Conservation (phyloP, 2,888 invertebrate genomes). For the Sarcophaga rosellei region DNA sequence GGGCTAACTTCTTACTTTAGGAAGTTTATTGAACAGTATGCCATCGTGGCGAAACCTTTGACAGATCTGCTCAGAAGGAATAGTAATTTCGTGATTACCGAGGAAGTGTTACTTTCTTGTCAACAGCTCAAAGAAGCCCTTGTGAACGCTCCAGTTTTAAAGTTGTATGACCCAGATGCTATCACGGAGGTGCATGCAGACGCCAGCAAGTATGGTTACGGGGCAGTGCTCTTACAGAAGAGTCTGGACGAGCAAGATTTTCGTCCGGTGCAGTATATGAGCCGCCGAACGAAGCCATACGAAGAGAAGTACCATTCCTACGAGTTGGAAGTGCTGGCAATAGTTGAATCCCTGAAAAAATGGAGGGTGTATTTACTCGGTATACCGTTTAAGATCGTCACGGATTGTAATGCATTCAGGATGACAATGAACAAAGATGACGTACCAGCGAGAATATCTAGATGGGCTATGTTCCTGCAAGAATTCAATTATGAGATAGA, state of each 20-base stretch:
- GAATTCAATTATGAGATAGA: conserved; percentile 15
- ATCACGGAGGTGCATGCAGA: conserved; percentile 69
- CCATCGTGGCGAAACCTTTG: conserved; percentile 74
- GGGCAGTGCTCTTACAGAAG: conserved; percentile 67
- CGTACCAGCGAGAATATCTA: conserved; percentile 42
- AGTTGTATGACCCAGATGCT: conserved; percentile 60
- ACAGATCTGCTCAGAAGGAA: conserved; percentile 70
- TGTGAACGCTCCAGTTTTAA: conserved; percentile 64
- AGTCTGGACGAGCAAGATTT: conserved; percentile 42
- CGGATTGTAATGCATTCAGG: conserved; percentile 49
- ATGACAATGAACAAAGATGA: conserved; percentile 73
- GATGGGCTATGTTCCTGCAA: conserved; percentile 44
- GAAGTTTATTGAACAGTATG: conserved; percentile 44
- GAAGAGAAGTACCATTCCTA: conserved; percentile 21
- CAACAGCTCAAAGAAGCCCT: conserved; percentile 51
- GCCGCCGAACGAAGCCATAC: neutral
- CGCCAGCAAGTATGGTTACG: conserved; percentile 66
- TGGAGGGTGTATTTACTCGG: conserved; percentile 36
- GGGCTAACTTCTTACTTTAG: conserved; percentile 60
- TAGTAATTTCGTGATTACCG: conserved; percentile 51
- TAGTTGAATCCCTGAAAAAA: neutral
- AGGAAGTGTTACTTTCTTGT: conserved; percentile 44
- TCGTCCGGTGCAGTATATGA: conserved; percentile 14
- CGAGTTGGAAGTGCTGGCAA: too few relatives aligned
- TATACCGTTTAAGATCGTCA: conserved; percentile 7